Percentiles rank a stretch among this genome's conserved stretches.
Evolutionary conservation across 92 coral and sea anemone genomes (phyloP).

Genomic region (Zoanthus solanderi): DNA sequence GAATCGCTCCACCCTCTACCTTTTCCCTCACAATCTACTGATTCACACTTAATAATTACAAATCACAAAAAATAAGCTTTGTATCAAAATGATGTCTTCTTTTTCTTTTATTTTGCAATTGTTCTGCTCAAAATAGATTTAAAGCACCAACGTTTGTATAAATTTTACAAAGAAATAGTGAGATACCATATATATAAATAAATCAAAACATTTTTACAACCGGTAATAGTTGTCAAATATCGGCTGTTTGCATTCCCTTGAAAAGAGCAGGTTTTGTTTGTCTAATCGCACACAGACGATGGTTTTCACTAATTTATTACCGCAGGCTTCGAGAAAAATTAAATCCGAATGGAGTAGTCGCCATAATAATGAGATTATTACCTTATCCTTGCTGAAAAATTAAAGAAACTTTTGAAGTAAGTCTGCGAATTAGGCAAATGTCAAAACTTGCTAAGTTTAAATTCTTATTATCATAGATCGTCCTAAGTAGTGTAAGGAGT

Average conservation of each 20-base stretch:
- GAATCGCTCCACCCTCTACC: background rate
- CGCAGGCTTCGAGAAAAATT: background rate
- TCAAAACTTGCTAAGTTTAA: background rate
- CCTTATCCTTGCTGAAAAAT: background rate
- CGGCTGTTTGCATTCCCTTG: background rate
- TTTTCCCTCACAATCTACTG: background rate
- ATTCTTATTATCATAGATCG: too few relatives aligned
- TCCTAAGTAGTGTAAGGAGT: too few relatives aligned
- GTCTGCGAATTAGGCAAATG: background rate
- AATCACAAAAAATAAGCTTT: too few relatives aligned
- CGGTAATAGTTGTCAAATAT: background rate
- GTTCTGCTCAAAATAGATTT: too few relatives aligned
- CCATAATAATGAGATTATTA: background rate
- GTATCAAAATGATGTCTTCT: too few relatives aligned
- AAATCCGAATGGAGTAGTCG: background rate
- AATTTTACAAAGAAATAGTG: too few relatives aligned
- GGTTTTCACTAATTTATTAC: background rate
- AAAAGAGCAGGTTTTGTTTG: background rate
- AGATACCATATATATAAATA: too few relatives aligned
- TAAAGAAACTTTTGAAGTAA: background rate
- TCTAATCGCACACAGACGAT: background rate
- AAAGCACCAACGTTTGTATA: too few relatives aligned
- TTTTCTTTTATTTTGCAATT: too few relatives aligned
- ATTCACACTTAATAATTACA: too few relatives aligned
- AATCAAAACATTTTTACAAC: background rate